Base-by-base conservation (phyloP, 2,797 vertebrate species). In the Vireo griseus region DNA sequence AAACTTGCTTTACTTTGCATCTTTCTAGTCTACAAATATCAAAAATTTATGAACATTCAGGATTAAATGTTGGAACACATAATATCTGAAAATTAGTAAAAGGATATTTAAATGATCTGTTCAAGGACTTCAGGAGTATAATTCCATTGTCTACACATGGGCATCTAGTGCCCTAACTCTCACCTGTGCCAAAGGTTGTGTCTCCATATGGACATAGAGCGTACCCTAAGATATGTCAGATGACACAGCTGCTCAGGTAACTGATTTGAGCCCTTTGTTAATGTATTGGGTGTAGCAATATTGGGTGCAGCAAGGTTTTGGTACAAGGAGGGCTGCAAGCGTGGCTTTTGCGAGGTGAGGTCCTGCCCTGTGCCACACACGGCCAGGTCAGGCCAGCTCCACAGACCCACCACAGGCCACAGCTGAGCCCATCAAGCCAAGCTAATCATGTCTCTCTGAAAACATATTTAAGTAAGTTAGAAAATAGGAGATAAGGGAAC, bases 151-250 rank as follows among this genome's bases (percentile, higher is more conserved):
- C 44, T 69, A 21, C 7, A 19, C 7, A 14, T 22, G 15, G 15
- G 3, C 9, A 51, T 31, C 31, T 47, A 72, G 13, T 33, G 20
- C 4, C 13, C 28, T n/a, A 45, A 51, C 13, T 3, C 5, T 71
- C 63, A 80, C 7, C 31, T 78, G 21, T 63, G 48, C 19, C 0
- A 0, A 47, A 24, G 29, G 29, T 47, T 67, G 5, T 28, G 6
- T 59, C 19, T 63, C n/a, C 21, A 25, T 47, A 18, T 4, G 12
- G 47, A 45, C 26, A 45, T 11, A 45, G 3, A 67, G 25, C 3
- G 5, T 48, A 48, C 9, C 13, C 33, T 42, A 45, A 22, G 44
- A 13, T 11, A 14, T 14, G 16, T 45, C 40, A 73, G 59, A 57
- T 73, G 47, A 25, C 31, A 22, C 31, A 51, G 25, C 1, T 45